Conservation (phyloP, 2,888 invertebrate species). For the Pristionchus fissidentatus region DNA sequence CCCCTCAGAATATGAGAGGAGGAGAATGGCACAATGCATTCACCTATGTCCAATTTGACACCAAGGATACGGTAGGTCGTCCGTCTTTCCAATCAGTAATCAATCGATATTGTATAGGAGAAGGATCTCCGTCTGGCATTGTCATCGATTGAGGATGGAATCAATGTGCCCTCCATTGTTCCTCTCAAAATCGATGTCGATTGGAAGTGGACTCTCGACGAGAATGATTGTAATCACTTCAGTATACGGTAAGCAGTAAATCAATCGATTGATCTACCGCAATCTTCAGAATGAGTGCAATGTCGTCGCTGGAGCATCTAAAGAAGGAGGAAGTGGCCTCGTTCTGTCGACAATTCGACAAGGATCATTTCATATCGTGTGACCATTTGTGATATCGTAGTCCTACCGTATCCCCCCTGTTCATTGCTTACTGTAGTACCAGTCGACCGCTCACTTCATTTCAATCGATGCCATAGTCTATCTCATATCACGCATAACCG, state of each 20-base stretch:
- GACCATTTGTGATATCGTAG: constrained; percentile 55
- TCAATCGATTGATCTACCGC: not conserved
- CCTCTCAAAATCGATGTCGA: constrained; percentile 65
- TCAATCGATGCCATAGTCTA: not conserved
- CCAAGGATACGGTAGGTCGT: constrained; percentile 29
- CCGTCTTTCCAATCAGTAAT: not conserved
- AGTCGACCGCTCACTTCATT: not conserved
- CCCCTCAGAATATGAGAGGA: constrained; percentile 52
- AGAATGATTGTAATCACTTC: constrained; percentile 62
- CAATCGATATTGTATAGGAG: not conserved
- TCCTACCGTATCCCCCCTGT: constrained; percentile 32
- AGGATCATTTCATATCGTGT: constrained; percentile 62
- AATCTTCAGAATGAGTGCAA: constrained; percentile 63
- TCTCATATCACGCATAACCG: constrained; percentile 27
- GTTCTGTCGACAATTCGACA: constrained; percentile 61
- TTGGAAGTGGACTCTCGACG: constrained; percentile 62
- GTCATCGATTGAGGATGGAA: not conserved
- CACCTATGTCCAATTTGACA: constrained; percentile 58
- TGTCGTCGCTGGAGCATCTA: constrained; percentile 58
- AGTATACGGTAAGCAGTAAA: constrained; percentile 56
- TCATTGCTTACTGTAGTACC: constrained; percentile 6
- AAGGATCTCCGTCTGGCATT: not conserved
- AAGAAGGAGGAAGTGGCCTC: constrained; percentile 55
- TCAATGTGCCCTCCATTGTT: constrained; percentile 52
- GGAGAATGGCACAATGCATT: constrained; percentile 65